Conservation (phyloP, 2,797 vertebrate genomes). For the Menidia menidia region DNA sequence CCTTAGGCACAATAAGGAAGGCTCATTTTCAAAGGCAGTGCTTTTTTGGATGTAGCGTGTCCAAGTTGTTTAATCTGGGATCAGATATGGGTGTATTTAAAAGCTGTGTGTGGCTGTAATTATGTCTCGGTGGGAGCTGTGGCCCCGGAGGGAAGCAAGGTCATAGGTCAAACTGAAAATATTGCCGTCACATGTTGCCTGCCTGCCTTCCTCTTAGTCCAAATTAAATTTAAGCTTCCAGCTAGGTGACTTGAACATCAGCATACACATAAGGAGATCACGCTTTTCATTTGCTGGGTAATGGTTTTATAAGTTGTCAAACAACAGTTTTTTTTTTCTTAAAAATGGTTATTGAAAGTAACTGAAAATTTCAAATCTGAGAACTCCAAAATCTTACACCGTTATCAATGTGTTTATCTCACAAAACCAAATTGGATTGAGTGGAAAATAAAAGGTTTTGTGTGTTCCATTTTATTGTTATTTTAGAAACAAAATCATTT, state of each 20-base stretch:
- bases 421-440: no score
- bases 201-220: conserved; percentile 19
- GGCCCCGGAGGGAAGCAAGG: conserved; percentile 48
- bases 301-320: conserved; percentile 79
- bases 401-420: no score
- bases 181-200: conserved; percentile 55
- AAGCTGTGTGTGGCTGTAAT: conserved; percentile 64
- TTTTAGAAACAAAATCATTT: neutral
- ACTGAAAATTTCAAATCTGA: no score
- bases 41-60: conserved; percentile 61
- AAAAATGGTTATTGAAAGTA: conserved; percentile 16
- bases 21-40: conserved; percentile 48
- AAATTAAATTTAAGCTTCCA: conserved; percentile 53
- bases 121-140: conserved; percentile 64
- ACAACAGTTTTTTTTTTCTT: conserved; percentile 80
- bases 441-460: no score
- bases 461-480: neutral
- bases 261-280: conserved; percentile 75
- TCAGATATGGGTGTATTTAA: conserved; percentile 68
- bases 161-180: conserved; percentile 70
- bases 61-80: conserved; percentile 66
- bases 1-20: conserved; percentile 11
- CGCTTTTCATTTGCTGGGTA: conserved; percentile 73
- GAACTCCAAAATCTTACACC: no score
- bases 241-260: conserved; percentile 78